A percentile compares a stretch with the other conserved stretches of the same genome.
Conservation (phyloP, 1,140 invertebrate genomes). For the Bemisia tabaci region DNA sequence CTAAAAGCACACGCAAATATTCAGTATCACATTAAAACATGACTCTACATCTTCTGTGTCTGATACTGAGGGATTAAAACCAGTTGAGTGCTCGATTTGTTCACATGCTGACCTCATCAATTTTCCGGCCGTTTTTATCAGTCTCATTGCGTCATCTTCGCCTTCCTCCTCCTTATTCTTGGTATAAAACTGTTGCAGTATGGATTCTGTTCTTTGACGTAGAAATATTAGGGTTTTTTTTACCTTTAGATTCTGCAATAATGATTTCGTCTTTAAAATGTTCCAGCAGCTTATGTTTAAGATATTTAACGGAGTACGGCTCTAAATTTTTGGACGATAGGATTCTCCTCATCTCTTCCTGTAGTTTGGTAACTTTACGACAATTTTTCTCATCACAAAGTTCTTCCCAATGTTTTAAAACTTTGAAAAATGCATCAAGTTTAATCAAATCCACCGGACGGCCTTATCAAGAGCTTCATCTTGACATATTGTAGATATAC, state of each 20-base stretch:
- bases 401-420: neutral
- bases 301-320: neutral
- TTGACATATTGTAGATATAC: no score
- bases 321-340: neutral
- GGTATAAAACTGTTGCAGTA: neutral
- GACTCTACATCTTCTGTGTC: neutral
- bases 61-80: neutral
- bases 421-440: neutral
- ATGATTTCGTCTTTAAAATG: neutral
- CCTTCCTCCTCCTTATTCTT: neutral
- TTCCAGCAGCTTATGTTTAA: neutral
- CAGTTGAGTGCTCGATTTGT: neutral
- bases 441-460: neutral
- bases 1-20: neutral
- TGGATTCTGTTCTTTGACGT: neutral
- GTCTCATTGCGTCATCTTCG: neutral
- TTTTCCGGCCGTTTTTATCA: neutral
- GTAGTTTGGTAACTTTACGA: neutral
- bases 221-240: neutral
- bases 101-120: neutral
- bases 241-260: neutral
- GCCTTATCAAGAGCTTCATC: no score
- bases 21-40: neutral
- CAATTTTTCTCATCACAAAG: neutral
- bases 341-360: neutral